Evolutionary conservation across 2,888 invertebrate species (phyloP), one percentile per base, ranked within the genome.

Genomic region (Polyploca ridens): DNA sequence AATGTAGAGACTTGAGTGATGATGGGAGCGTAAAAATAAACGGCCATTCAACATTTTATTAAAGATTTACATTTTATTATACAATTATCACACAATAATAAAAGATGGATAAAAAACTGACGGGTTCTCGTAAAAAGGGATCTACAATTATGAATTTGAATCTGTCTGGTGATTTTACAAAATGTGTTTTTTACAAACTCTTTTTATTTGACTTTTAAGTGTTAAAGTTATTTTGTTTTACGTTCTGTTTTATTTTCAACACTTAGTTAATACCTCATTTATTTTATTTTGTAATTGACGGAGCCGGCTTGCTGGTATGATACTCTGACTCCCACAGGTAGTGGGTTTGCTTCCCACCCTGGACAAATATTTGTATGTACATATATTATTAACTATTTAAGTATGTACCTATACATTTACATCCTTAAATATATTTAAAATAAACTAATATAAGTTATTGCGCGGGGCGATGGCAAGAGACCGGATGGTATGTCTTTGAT

Each of bases 101-200:
- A 54, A 54, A 54, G 54, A 19, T 54, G 54, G 54, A 49, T 49
- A 49, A 49, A 49, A 49, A 49, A 49, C 10, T 7, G 38, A 8
- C 14, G 16, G 49, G 54, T 3, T 54, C 54, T 54, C 54, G 10
- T 54, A 54, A 54, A 54, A 54, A 19, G 54, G 54, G 16, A 54
- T 54, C 10, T 19, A 54, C 54, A 54, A 54, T 54, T 54, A 54
- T 54, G 54, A 54, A 54, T 19, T 54, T 54, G 14, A 54, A 54
- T 54, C 54, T 19, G 19, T 54, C 54, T 54, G 54, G 16, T 49
- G 14, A 46, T 46, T 46, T 46, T 46, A 13, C 46, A n/a, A n/a
- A n/a, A 16, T 16, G 54, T 54, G 1, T 19, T 10, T n/a, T 54
- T 19, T 54, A n/a, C 46, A 46, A 10, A 54, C 19, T 54, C 54